These are phyloP conservation scores for Echiichthys vipera DNA, from an alignment of 2,797 vertebrate species.

Conservation along the genomic window DNA sequence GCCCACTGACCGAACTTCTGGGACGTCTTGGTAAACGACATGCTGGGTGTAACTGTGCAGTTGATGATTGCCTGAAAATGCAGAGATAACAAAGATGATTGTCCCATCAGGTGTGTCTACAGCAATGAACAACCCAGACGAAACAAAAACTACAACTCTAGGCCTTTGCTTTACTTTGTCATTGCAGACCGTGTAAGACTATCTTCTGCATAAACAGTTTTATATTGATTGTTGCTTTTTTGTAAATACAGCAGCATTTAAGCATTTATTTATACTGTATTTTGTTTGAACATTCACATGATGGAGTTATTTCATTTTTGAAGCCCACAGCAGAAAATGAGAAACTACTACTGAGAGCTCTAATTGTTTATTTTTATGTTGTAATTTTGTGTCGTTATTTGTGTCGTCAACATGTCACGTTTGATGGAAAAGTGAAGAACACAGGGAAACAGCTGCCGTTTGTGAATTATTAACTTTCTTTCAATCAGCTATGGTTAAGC, in stretches of 20 bases:
- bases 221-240: background rate
- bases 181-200: background rate
- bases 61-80: constrained; percentile 93
- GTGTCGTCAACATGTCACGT: background rate
- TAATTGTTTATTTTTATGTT: background rate
- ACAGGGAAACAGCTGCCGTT: constrained; percentile 13
- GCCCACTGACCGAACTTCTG: constrained; percentile 99
- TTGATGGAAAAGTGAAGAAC: background rate
- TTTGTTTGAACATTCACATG: background rate
- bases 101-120: background rate
- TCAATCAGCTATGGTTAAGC: constrained; percentile 1
- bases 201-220: background rate
- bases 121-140: background rate
- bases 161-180: background rate
- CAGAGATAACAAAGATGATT: constrained; percentile 12
- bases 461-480: background rate
- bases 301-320: background rate
- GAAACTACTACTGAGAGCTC: background rate
- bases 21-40: constrained; percentile 98
- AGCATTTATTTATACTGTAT: background rate
- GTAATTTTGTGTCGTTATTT: background rate
- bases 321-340: no score
- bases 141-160: background rate
- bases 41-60: constrained; percentile 96
- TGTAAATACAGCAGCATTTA: background rate